Percentiles rank a stretch among this genome's conserved stretches.
Evolutionary conservation across 2,888 invertebrate genomes (phyloP).

Genomic region (Xylota sylvarum): DNA sequence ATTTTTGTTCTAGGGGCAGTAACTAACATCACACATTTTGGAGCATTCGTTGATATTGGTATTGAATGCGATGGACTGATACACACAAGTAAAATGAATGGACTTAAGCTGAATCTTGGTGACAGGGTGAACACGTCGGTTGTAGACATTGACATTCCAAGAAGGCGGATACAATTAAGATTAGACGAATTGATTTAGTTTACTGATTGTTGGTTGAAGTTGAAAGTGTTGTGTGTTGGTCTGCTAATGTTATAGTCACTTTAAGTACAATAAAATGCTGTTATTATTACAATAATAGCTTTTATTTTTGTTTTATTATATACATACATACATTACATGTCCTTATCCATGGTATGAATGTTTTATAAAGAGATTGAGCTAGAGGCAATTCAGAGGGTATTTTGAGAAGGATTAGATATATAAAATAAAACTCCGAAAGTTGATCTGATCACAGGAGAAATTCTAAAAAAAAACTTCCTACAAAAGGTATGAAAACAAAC

Average conservation of each 20-base stretch:
- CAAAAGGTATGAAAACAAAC: too few relatives aligned
- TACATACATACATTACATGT: too few relatives aligned
- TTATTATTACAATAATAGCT: too few relatives aligned
- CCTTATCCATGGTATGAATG: too few relatives aligned
- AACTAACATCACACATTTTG: conserved; percentile 94
- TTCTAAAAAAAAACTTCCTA: too few relatives aligned
- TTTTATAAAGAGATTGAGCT: neutral
- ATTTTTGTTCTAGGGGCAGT: conserved; percentile 88
- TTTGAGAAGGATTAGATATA: too few relatives aligned
- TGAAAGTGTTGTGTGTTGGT: neutral
- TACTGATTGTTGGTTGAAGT: neutral
- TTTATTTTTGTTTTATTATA: neutral
- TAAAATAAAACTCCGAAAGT: too few relatives aligned
- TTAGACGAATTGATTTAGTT: conserved; percentile 82
- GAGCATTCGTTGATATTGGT: conserved; percentile 95
- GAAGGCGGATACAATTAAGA: conserved; percentile 86
- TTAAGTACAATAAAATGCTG: neutral
- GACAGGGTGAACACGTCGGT: conserved; percentile 90
- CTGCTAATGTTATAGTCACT: neutral
- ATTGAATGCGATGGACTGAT: conserved; percentile 90
- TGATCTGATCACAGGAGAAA: too few relatives aligned
- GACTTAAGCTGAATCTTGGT: conserved; percentile 87
- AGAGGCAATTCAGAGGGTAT: too few relatives aligned
- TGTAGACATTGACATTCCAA: conserved; percentile 86
- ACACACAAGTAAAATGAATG: conserved; percentile 87